A percentile compares a stretch with the other conserved stretches of the same genome.
These are phyloP conservation scores for Melanotaenia trifasciata DNA, from an alignment of 2,797 vertebrate species.

Conservation along the genomic window DNA sequence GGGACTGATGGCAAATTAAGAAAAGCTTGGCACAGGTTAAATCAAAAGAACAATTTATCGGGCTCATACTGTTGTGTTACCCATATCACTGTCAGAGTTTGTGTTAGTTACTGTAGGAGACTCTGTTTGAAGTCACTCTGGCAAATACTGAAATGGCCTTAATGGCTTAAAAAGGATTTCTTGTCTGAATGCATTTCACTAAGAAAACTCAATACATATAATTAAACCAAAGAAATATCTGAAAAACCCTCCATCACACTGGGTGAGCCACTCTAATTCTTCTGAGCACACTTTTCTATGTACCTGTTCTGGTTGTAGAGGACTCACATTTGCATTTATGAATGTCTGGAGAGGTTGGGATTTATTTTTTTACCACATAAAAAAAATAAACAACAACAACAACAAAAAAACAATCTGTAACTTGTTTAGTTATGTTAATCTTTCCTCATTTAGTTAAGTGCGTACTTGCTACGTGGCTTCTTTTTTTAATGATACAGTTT, in stretches of 20 bases:
- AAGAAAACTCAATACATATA: neutral
- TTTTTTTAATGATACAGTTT: too few relatives aligned
- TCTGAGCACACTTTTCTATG: too few relatives aligned
- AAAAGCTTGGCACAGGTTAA: conserved; percentile 55
- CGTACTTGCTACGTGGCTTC: too few relatives aligned
- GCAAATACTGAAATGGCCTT: neutral
- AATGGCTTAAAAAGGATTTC: conserved; percentile 1
- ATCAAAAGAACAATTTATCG: conserved; percentile 53
- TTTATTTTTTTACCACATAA: too few relatives aligned
- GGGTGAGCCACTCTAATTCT: neutral
- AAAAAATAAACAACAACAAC: too few relatives aligned
- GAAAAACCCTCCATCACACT: neutral
- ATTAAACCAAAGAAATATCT: neutral
- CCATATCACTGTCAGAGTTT: conserved; percentile 12
- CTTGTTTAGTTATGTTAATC: too few relatives aligned
- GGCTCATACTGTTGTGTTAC: conserved; percentile 9
- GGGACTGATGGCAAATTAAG: conserved; percentile 36
- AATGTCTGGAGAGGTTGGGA: too few relatives aligned
- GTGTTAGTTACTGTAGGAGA: conserved; percentile 6
- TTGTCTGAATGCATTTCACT: conserved; percentile 3
- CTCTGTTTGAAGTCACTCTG: conserved; percentile 8
- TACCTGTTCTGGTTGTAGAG: too few relatives aligned
- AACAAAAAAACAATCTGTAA: too few relatives aligned
- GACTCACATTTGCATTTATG: too few relatives aligned
- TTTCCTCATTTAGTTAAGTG: too few relatives aligned